phyloP scores from a whole-genome alignment of 2,888 invertebrate species.

The Amblyteles armatorius region DNA sequence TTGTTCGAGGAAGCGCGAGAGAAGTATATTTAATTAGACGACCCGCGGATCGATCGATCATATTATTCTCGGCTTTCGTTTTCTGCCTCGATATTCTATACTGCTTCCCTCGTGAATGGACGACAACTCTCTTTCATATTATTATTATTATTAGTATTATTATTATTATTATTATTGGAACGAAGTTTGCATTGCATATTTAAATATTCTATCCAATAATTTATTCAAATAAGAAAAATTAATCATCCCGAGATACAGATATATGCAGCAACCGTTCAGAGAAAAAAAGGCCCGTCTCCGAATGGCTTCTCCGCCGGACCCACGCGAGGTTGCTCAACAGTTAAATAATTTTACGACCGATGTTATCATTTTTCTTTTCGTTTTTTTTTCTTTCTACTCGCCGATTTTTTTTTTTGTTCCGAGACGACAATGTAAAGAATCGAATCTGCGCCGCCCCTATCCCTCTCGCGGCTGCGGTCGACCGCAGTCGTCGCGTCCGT shows the following conservation, averaged over 20 bases:
- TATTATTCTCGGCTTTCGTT: slow-evolving; percentile 40
- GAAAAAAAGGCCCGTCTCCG: too few species aligned
- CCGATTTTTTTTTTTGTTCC: not conserved
- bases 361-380: slow-evolving; percentile 1
- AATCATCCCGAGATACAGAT: too few species aligned
- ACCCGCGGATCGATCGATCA: slow-evolving; percentile 60
- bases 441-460: slow-evolving; percentile 12
- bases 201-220: too few species aligned
- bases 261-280: too few species aligned
- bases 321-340: not conserved
- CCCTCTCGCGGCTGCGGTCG: slow-evolving; percentile 1
- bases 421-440: slow-evolving; percentile 23
- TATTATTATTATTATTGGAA: not conserved
- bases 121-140: not conserved
- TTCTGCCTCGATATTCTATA: not conserved
- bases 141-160: not conserved
- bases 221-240: too few species aligned
- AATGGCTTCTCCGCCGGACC: too few species aligned
- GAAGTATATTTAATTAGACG: slow-evolving; percentile 61
- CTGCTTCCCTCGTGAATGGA: not conserved
- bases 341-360: slow-evolving; percentile 2
- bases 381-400: not conserved
- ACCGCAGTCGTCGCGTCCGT: slow-evolving; percentile 63
- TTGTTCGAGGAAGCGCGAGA: slow-evolving; percentile 58
- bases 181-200: too few species aligned